Conservation (phyloP, 2,113 vertebrate species). For the Sclerurus mexicanus region DNA sequence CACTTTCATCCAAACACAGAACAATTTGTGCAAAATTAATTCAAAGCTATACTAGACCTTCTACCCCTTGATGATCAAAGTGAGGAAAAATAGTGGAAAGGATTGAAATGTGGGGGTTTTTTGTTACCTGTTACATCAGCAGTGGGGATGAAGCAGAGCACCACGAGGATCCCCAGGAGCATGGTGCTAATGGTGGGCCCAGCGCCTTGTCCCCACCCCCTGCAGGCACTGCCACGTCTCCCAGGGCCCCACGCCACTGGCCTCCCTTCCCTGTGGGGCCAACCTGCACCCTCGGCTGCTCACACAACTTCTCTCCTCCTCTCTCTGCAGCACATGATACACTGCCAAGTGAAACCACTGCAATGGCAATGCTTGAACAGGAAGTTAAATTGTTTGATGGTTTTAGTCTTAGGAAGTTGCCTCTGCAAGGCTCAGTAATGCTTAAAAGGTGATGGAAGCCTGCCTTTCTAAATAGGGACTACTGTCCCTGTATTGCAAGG, state of each 20-base stretch:
- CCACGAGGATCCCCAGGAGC: conserved; percentile 65
- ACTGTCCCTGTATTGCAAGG: too few species aligned
- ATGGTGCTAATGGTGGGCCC: conserved; percentile 45
- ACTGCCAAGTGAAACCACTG: conserved; percentile 54
- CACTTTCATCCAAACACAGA: not conserved
- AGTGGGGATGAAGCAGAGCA: conserved; percentile 68
- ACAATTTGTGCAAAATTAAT: not conserved
- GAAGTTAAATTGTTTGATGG: conserved; percentile 69
- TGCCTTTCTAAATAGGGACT: not conserved
- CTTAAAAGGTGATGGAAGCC: not conserved
- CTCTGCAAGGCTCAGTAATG: not conserved
- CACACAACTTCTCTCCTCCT: conserved; percentile 7
- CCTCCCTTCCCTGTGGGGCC: not conserved
- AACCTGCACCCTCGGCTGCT: not conserved
- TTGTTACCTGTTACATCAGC: conserved; percentile 72
- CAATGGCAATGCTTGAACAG: conserved; percentile 54
- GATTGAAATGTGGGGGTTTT: not conserved
- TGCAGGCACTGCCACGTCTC: not conserved
- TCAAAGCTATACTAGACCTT: not conserved
- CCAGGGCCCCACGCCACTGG: not conserved
- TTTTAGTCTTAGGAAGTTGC: conserved; percentile 33
- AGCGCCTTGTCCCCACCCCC: conserved; percentile 34
- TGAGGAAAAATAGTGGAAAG: not conserved
- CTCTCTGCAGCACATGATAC: conserved; percentile 20
- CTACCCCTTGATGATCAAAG: not conserved